Base-by-base conservation (phyloP, 64 coral and sea anemone genomes). In the Actinia tenebrosa region DNA sequence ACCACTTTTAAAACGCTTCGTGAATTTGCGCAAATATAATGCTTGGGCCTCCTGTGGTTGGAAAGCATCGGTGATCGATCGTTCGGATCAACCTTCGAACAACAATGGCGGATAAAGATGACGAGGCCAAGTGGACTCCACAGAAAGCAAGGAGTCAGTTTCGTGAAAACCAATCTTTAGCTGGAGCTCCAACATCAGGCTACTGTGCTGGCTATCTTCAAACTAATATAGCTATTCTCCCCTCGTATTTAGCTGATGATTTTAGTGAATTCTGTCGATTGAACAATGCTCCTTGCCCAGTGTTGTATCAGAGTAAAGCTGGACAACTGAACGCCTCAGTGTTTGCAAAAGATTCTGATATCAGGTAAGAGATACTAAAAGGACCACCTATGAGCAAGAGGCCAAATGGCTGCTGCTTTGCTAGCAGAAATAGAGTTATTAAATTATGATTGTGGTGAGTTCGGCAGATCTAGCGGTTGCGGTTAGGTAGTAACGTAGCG, bases 191-290 rank as follows among this genome's bases (percentile, higher is more conserved):
- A 27, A 56, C 50, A 15, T 59, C 86, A 5, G 89, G 89, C 19
- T 75, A 84, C 3, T 84, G 80, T 71, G 42, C 44, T 8, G 81
- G 60, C 16, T 90, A 72, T 56, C 83, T 83, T 17, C 89, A 90
- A 84, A 66, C 68, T 26, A 90, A 83, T 54, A 71, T 90, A 68
- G 61, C 64, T 77, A 84, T 84, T 56, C 15, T 84, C 16, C 89
- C 89, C 44, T 78, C 84, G 4, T 16, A 27, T 5, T 58, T 60
- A 50, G 89, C 89, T 45, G 84, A 86, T 45, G 84, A 86, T 19
- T 87, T 91, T 50, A 8, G 43, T 78, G 62, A 91, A 80, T 91
- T 91, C 53, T 91, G 89, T 63, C 71, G 53, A 5, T 16, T 91
- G 20, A 91, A 91, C 84, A 10, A 86, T 5, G 71, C 71, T 1